Base-by-base conservation (phyloP, 2,888 invertebrate genomes). In the Priocnemis perturbator region DNA sequence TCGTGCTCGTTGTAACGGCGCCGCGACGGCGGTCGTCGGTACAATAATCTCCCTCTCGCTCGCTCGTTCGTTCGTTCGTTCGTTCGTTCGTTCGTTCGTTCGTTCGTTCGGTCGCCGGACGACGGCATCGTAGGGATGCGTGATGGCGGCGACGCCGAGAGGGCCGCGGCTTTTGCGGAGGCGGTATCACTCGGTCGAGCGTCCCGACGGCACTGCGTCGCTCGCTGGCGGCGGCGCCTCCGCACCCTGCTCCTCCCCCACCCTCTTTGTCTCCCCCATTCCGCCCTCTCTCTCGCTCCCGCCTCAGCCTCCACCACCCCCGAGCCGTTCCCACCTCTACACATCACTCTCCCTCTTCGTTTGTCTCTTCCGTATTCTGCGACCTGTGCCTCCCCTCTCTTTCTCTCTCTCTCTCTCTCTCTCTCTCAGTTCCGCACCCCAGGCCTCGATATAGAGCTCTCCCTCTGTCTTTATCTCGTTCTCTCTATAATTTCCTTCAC, bases 121-220 rank as follows among this genome's bases (percentile, higher is more conserved):
- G 61, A 45, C 48, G 67, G 60, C 47, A 57, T 50, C 50, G 50
- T 50, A 50, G 50, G 17, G 19, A 50, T 19, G 50, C n/a, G 50
- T 53, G 75, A n/a, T 26, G 64, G 64, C 21, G 66, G 30, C 53
- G 67, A 60, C 15, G 57, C 20, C 67, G 64, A 67, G 58, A 67
- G 66, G 61, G 55, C 58, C 45, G 37, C 60, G 20, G 56, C 48
- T 68, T 20, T 60, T 70, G 67, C 71, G 69, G 57, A 77, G 62
- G 61, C 70, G 71, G 73, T 80, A 74, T 80, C 73, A 72, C 85
- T 77, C 83, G 83, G 82, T 83, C 86, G 87, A 87, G 87, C 84
- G 85, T 86, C 83, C 86, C 87, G 87, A 87, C 86, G 85, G 86
- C 87, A 87, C 86, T 87, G 87, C 89, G 87, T 88, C 87, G 86